A percentile compares a stretch with the other conserved stretches of the same genome.
Evolutionary conservation across 2,113 vertebrate genomes (phyloP).

Genomic region (Corythornis madagascariensis): DNA sequence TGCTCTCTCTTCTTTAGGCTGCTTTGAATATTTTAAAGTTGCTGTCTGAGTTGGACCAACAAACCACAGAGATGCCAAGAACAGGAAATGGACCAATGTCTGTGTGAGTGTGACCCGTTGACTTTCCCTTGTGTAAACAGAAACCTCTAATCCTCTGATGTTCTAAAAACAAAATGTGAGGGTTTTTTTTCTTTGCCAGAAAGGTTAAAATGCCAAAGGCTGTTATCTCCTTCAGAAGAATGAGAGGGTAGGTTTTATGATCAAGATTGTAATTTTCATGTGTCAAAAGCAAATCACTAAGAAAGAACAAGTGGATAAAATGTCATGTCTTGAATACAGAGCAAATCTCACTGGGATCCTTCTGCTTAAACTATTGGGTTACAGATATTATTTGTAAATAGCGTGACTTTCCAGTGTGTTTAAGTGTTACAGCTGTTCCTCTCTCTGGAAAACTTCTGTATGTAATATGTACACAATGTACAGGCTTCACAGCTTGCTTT

Average conservation of each 20-base stretch:
- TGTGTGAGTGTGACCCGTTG: constrained; percentile 81
- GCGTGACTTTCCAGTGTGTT: background rate
- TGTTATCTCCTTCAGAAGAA: background rate
- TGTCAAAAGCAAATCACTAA: background rate
- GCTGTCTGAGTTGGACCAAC: constrained; percentile 96
- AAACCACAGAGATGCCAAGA: constrained; percentile 86
- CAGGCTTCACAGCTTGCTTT: background rate
- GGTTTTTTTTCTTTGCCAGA: background rate
- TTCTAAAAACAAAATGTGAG: background rate
- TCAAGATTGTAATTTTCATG: background rate
- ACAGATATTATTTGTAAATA: background rate
- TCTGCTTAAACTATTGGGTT: background rate
- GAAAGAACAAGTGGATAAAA: background rate
- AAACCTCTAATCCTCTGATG: background rate
- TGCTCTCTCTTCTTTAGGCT: constrained; percentile 77
- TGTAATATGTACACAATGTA: background rate
- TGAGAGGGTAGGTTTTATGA: background rate
- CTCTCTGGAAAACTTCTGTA: background rate
- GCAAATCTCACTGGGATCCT: background rate
- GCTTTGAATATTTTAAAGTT: constrained; percentile 96
- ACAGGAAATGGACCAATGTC: constrained; percentile 95
- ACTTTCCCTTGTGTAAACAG: background rate
- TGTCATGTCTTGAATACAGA: background rate
- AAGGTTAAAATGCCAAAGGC: background rate
- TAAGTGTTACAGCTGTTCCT: background rate